Evolutionary conservation across 2,113 vertebrate species (phyloP).

Genomic region (Rattus rattus): DNA sequence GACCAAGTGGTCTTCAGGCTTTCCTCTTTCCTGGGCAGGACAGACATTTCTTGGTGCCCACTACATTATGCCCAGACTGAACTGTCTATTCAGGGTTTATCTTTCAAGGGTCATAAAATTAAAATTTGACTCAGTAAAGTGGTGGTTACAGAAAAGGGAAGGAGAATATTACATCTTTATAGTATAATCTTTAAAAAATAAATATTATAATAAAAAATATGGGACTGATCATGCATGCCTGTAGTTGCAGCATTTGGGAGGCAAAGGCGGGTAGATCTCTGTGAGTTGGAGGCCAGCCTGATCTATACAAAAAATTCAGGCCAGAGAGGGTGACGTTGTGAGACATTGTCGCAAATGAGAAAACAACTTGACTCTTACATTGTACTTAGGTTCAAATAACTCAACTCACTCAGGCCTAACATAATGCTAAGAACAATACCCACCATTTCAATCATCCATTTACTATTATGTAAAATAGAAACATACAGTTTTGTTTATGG

Average conservation of each 20-base stretch:
- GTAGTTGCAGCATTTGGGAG: neutral
- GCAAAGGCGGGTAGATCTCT: neutral
- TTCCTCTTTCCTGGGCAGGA: conserved; percentile 54
- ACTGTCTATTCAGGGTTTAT: conserved; percentile 50
- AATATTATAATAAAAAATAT: neutral
- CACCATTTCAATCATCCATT: neutral
- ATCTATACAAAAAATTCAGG: neutral
- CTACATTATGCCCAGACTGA: conserved; percentile 47
- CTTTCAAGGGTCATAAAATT: conserved; percentile 71
- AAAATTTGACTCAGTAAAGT: neutral
- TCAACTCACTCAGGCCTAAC: neutral
- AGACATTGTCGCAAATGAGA: neutral
- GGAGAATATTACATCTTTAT: neutral
- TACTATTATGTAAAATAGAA: neutral
- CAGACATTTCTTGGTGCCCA: conserved; percentile 61
- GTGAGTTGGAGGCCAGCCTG: neutral
- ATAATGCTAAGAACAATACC: neutral
- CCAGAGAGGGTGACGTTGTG: neutral
- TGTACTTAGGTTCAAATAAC: conserved; percentile 31
- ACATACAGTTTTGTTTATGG: neutral
- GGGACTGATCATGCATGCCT: neutral
- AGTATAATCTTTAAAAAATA: neutral
- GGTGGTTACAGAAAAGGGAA: conserved; percentile 12
- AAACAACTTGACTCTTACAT: neutral
- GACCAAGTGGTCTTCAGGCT: conserved; percentile 64